A percentile compares a stretch with the other conserved stretches of the same genome.
These are phyloP conservation scores for Dasyornis broadbenti DNA, from an alignment of 2,113 vertebrate species.

Conservation along the genomic window DNA sequence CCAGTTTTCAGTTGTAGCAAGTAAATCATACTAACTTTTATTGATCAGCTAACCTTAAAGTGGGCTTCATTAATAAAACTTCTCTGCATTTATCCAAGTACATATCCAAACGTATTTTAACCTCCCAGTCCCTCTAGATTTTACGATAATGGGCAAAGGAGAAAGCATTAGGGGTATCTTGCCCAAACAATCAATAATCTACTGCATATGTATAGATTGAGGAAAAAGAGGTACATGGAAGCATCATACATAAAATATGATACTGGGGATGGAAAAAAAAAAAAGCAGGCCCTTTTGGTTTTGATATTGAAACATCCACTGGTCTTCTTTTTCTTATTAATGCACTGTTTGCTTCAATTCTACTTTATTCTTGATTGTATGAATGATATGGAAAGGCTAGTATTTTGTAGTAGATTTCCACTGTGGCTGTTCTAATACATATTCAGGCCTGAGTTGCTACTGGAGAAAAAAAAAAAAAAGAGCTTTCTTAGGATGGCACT, in stretches of 20 bases:
- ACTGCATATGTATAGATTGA: background rate
- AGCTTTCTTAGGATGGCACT: background rate
- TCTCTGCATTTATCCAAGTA: background rate
- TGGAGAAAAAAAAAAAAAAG: background rate
- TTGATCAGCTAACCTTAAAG: background rate
- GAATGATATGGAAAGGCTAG: background rate
- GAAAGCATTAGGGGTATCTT: background rate
- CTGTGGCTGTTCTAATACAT: background rate
- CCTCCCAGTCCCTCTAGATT: background rate
- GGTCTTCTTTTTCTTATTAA: background rate
- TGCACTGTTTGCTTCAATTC: background rate
- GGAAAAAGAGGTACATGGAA: background rate
- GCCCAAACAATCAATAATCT: background rate
- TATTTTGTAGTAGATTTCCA: background rate
- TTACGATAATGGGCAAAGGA: background rate
- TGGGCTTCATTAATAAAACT: background rate
- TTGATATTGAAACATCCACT: background rate
- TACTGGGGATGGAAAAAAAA: background rate
- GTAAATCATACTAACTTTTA: background rate
- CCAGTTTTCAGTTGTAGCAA: background rate
- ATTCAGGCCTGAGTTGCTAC: background rate
- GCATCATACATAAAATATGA: background rate
- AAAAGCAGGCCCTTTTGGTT: rapidly evolving
- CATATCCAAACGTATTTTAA: background rate
- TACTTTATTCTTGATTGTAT: background rate